Evolutionary conservation across 2,888 invertebrate genomes (phyloP).

Genomic region (Drosophila anomelani): DNA sequence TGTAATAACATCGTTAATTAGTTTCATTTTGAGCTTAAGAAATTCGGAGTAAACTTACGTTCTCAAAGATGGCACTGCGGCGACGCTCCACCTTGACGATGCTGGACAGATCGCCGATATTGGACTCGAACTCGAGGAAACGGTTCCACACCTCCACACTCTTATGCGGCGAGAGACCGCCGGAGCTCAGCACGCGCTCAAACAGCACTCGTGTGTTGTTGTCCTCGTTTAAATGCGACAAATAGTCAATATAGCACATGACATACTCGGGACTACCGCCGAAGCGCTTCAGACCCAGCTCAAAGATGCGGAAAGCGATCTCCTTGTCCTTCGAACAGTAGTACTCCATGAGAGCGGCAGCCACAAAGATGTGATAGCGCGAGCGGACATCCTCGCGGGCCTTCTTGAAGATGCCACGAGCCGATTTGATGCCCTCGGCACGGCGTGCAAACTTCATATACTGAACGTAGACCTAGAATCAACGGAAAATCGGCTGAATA

Average conservation of each 20-base stretch:
- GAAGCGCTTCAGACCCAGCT: constrained; percentile 98
- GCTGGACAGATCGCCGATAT: constrained; percentile 98
- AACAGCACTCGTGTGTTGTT: constrained; percentile 99
- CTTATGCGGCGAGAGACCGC: constrained; percentile 94
- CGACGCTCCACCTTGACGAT: constrained; percentile 99
- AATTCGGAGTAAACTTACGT: constrained; percentile 86
- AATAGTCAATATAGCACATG: constrained; percentile 97
- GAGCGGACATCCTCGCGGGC: constrained; percentile 95
- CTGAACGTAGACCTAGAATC: constrained; percentile 94
- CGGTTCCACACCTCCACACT: constrained; percentile 99
- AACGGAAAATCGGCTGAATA: not conserved
- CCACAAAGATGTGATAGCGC: constrained; percentile 97
- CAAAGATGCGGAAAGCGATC: constrained; percentile 98
- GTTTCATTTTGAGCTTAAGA: too few species aligned
- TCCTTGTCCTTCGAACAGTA: constrained; percentile 99
- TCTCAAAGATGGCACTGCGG: constrained; percentile 94
- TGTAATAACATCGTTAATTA: constrained; percentile 80
- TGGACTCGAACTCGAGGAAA: constrained; percentile 99
- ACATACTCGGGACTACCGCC: constrained; percentile 97
- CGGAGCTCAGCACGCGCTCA: constrained; percentile 97
- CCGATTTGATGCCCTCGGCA: constrained; percentile 99
- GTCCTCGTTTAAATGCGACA: constrained; percentile 99
- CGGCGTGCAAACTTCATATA: constrained; percentile 99
- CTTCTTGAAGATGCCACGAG: constrained; percentile 96
- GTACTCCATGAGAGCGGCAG: constrained; percentile 99